Conservation (phyloP, 2,797 vertebrate species). For the Rhabdomys pumilio region DNA sequence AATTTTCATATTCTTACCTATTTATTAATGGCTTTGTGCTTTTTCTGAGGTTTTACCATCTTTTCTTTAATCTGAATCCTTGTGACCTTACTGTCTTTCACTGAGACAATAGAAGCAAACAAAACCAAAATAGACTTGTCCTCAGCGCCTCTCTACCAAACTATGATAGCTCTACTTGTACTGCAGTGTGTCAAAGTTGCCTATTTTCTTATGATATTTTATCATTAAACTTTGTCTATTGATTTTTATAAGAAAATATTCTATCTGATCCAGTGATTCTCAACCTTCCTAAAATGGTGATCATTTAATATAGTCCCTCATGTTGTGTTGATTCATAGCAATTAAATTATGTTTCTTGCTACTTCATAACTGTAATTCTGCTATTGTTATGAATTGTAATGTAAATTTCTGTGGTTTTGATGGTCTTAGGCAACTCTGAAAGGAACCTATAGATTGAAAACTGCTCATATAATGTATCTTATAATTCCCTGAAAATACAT, state of each 20-base stretch:
- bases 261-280: neutral
- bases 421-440: neutral
- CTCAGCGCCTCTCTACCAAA: fast-evolving
- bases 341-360: neutral
- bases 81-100: neutral
- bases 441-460: neutral
- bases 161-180: no score
- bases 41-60: neutral
- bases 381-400: neutral
- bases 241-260: neutral
- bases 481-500: neutral
- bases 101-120: neutral
- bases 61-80: neutral
- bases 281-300: neutral
- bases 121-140: neutral
- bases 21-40: neutral
- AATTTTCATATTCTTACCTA: neutral
- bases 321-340: neutral
- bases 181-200: neutral
- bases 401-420: neutral
- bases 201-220: neutral
- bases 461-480: neutral
- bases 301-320: neutral
- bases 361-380: neutral
- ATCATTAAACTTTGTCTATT: neutral